These are phyloP conservation scores for Melanotaenia boesemani DNA, from an alignment of 2,797 vertebrate genomes.

Conservation along the genomic window DNA sequence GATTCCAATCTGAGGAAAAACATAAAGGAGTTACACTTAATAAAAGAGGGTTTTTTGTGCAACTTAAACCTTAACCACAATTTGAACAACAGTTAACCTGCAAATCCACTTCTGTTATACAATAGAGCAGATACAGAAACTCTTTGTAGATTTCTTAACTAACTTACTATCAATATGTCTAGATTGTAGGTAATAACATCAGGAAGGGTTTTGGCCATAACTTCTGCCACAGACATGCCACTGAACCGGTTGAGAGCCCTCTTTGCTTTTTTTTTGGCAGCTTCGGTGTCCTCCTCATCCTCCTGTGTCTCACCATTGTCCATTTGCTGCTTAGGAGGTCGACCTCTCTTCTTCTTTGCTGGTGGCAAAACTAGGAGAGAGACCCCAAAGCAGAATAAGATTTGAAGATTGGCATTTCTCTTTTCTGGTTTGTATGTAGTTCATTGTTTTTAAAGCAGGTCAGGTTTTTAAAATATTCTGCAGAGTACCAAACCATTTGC, in stretches of 20 bases:
- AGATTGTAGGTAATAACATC: constrained; percentile 94
- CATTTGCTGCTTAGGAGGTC: constrained; percentile 75
- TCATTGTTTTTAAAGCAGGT: not conserved
- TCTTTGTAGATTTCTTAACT: not conserved
- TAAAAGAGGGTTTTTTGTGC: constrained; percentile 10
- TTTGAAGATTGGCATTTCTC: not conserved
- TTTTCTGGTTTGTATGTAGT: not conserved
- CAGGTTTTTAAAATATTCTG: not conserved
- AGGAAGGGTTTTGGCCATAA: constrained; percentile 94
- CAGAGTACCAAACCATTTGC: not conserved
- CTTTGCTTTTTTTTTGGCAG: constrained; percentile 92
- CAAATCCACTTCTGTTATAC: not conserved
- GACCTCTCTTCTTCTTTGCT: constrained; percentile 89
- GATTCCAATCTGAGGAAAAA: constrained; percentile 92
- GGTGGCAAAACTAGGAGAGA: constrained; percentile 73
- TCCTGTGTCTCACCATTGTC: constrained; percentile 78
- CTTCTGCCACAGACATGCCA: constrained; percentile 94
- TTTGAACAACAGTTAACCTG: not conserved
- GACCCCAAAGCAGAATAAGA: not conserved
- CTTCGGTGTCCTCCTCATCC: constrained; percentile 83
- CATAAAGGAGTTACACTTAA: constrained; percentile 44
- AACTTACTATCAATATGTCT: constrained; percentile 97
- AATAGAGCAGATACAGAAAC: not conserved
- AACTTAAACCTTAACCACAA: constrained; percentile 18
- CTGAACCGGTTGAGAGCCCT: constrained; percentile 95